Conservation (phyloP, 1,140 invertebrate species). For the Matsumurasca onukii region DNA sequence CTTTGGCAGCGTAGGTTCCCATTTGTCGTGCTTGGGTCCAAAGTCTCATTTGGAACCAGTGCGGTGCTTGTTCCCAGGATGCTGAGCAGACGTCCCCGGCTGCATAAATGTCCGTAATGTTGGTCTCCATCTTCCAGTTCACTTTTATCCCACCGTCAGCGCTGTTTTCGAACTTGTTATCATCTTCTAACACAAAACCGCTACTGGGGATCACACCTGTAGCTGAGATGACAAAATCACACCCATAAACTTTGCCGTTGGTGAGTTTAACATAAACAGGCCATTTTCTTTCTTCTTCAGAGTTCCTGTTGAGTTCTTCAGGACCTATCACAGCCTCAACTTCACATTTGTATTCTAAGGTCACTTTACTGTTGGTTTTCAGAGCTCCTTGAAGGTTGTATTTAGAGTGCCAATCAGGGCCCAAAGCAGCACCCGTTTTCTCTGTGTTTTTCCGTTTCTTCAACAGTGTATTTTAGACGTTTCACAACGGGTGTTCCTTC, state of each 20-base stretch:
- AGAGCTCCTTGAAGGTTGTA: slow-evolving; percentile 61
- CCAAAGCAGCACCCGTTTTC: slow-evolving; percentile 78
- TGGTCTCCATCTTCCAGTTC: slow-evolving; percentile 84
- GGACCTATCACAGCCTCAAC: slow-evolving; percentile 50
- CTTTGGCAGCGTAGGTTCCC: slow-evolving; percentile 90
- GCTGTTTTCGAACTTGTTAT: slow-evolving; percentile 55
- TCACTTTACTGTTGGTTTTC: slow-evolving; percentile 46
- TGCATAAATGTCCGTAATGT: slow-evolving; percentile 78
- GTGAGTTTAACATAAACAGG: slow-evolving; percentile 71
- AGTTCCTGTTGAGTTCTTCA: slow-evolving; percentile 44
- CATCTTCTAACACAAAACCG: slow-evolving; percentile 55
- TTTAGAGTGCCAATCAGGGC: slow-evolving; percentile 90
- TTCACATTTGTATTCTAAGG: slow-evolving; percentile 71
- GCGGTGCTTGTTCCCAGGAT: slow-evolving; percentile 70
- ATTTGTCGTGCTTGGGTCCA: slow-evolving; percentile 99
- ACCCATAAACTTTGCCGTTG: slow-evolving; percentile 73
- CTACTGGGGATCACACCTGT: slow-evolving; percentile 85
- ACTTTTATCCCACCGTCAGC: slow-evolving; percentile 78
- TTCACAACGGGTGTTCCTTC: slow-evolving; percentile 52
- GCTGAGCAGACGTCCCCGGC: slow-evolving; percentile 92
- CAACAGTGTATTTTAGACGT: slow-evolving; percentile 65
- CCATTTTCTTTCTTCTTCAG: slow-evolving; percentile 55
- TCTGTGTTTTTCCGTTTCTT: slow-evolving; percentile 47
- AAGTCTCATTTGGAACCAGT: slow-evolving; percentile 96
- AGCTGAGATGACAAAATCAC: slow-evolving; percentile 94